A percentile compares a stretch with the other conserved stretches of the same genome.
phyloP scores from a whole-genome alignment of 2,888 invertebrate species.

The Ganaspis brasiliensis region DNA sequence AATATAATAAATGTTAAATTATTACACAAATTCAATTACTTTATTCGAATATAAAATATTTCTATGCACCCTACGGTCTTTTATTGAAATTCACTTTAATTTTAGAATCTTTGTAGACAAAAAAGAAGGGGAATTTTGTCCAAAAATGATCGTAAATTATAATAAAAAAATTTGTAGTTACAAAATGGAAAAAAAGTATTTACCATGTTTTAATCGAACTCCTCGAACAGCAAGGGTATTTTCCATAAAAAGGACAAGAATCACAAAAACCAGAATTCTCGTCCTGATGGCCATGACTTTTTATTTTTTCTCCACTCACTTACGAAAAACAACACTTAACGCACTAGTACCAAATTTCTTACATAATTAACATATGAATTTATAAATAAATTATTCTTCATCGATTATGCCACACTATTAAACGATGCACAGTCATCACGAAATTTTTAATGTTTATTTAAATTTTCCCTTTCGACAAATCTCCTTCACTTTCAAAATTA shows the following conservation, averaged over 20 bases:
- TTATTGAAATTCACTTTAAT: no score
- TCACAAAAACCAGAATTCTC: slow-evolving; percentile 22
- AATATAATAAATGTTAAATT: no score
- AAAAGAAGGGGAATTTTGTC: no score
- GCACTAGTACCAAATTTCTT: slow-evolving; percentile 29
- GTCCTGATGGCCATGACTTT: slow-evolving; percentile 25
- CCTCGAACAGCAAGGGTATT: neutral
- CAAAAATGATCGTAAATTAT: neutral
- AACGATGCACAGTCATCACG: slow-evolving; percentile 6
- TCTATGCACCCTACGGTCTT: no score
- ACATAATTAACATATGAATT: slow-evolving; percentile 21
- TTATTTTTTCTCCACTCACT: slow-evolving; percentile 16
- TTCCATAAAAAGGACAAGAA: slow-evolving; percentile 23
- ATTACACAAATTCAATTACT: no score
- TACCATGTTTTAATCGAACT: slow-evolving; percentile 25
- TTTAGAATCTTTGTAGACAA: no score
- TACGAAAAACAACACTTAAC: slow-evolving; percentile 15
- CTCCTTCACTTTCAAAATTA: neutral
- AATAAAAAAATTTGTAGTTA: neutral
- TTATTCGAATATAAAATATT: no score
- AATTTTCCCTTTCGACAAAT: neutral
- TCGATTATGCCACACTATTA: slow-evolving; percentile 1
- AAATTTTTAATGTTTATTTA: slow-evolving; percentile 1
- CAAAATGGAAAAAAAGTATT: neutral
- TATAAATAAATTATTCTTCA: slow-evolving; percentile 2